Evolutionary conservation across 2,888 invertebrate species (phyloP).

Genomic region (Netelia virgata): DNA sequence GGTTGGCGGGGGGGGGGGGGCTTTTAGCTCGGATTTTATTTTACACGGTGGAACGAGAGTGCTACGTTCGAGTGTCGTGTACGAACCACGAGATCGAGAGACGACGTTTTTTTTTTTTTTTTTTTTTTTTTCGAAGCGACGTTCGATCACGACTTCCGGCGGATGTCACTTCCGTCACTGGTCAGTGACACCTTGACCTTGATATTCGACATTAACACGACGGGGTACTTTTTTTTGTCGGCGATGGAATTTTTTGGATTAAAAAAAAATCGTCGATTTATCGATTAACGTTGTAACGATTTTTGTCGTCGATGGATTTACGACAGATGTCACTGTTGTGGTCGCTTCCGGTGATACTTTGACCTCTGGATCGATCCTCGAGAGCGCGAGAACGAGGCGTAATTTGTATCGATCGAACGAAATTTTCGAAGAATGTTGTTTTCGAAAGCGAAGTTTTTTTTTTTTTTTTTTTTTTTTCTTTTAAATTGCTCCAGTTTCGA

Average conservation of each 20-base stretch:
- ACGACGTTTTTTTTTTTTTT: not conserved
- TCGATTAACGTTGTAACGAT: not conserved
- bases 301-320: not conserved
- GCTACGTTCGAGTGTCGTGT: too few relatives aligned
- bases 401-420: too few relatives aligned
- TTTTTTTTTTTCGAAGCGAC: not conserved
- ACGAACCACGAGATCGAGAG: not conserved
- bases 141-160: constrained; percentile 71
- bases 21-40: too few relatives aligned
- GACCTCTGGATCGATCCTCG: too few relatives aligned
- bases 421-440: too few relatives aligned
- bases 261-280: not conserved
- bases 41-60: too few relatives aligned
- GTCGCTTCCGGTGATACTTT: too few relatives aligned
- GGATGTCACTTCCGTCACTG: constrained; percentile 72
- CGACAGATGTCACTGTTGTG: too few relatives aligned
- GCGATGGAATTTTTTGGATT: too few relatives aligned
- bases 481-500: not conserved
- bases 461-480: not conserved
- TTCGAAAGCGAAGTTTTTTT: not conserved
- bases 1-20: too few relatives aligned
- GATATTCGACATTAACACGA: not conserved
- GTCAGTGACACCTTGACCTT: constrained; percentile 70
- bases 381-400: too few relatives aligned
- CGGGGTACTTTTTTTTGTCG: constrained; percentile 9